Base-by-base conservation (phyloP, 2,113 vertebrate genomes). In the Peromyscus leucopus region DNA sequence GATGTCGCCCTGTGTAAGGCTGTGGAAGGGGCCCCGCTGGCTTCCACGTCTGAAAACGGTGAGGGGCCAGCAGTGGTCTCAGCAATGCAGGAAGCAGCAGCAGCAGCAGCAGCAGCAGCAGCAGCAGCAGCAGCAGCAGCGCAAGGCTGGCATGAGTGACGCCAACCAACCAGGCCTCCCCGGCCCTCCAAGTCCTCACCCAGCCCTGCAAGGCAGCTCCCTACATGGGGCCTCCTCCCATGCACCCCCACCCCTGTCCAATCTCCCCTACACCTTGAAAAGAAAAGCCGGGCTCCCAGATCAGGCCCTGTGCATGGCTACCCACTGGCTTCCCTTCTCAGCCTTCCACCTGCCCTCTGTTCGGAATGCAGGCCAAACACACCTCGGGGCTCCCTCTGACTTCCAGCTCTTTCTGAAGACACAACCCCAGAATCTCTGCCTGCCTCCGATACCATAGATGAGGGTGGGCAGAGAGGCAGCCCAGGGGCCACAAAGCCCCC, bases 261-360 rank as follows among this genome's bases (percentile, higher is more conserved):
- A 0, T 76, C 26, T 33, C 39, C 61, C 59, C 39, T n/a, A 65
- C 19, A 36, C 39, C 69, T 74, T 42, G 55, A 80, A 82, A 42
- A 65, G 69, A n/a, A 51, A 22, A 13, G 83, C 26, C 0, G 0
- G 2, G 17, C 33, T 85, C n/a, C 33, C 17, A 10, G 55, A 17
- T 46, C 80, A 92, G 80, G 79, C 15, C 33, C 69, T 3, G 2
- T 2, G 21, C n/a, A 2, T 0, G 1, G 48, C 17, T 31, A n/a
- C 51, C 51, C 15, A 0, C 5, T 26, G 55, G 24, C 28, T 57
- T 39, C 67, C 13, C 71, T 63, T 24, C n/a, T 42, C 19, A 36
- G 33, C 26, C 1, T 17, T 24, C 9, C 0, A 4, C 39, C 24
- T 22, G 1, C 76, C 3, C 51, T 22, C 22, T 4, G 0, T 33